Evolutionary conservation across 2,797 vertebrate species (phyloP), one percentile per base, ranked within the genome.

Genomic region (Tympanoctomys barrerae): DNA sequence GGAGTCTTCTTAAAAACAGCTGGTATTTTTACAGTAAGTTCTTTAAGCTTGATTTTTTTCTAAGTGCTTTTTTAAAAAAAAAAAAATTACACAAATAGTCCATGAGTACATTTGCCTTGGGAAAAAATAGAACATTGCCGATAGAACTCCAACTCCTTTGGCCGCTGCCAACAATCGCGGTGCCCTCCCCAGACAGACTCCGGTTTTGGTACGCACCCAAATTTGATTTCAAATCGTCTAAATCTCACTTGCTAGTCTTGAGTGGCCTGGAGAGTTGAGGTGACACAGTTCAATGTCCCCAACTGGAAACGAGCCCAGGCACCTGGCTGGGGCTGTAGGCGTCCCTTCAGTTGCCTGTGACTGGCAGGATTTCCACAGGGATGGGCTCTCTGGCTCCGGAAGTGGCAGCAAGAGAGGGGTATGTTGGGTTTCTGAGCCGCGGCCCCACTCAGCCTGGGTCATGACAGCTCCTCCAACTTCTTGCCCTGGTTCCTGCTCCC

Each of bases 11-110:
- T 22, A 71, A 57, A 93, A 81, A 46, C 54, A 49, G 46, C 31
- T 64, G 22, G 3, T 82, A 89, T 94, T 86, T 93, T 93, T 79
- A 64, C 57, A 81, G 88, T 42, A 85, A 70, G 36, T 95, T 93
- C 81, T 95, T 89, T 82, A 61, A 83, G 70, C 68, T 16, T 92
- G 77, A 75, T 64, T 77, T 89, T 57, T 49, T 61, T 78, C 57
- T 19, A 22, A 81, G 31, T 59, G 14, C 26, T 14, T 91, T 14
- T 91, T 61, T 7, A 61, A 61, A 61, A 61, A 61, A 61, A 61
- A 61, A 61, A 61, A 61, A 62, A 33, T 85, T 87, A 33, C 26
- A 28, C 24, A 88, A 87, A 39, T 70, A 57, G 21, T 46, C 28
- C 42, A 64, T 68, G 31, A 91, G 57, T 87, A 81, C 14, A 79